phyloP scores from a whole-genome alignment of 2,888 invertebrate genomes.

The Odontocerum albicorne region DNA sequence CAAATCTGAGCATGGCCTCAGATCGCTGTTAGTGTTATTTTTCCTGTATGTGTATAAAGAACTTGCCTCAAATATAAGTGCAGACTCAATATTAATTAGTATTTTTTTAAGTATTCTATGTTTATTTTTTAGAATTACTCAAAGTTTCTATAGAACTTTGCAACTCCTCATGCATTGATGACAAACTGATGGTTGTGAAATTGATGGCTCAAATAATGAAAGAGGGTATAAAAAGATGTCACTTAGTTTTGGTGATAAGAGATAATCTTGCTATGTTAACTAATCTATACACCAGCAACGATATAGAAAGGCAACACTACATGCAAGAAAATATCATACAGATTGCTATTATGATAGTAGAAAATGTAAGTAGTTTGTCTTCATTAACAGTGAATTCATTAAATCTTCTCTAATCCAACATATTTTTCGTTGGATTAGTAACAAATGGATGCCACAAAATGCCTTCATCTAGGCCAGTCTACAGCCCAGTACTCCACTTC shows the following conservation, averaged over 20 bases:
- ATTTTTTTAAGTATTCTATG: conserved; percentile 2
- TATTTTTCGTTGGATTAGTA: too few relatives aligned
- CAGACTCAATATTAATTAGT: background rate
- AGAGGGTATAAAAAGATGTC: conserved; percentile 49
- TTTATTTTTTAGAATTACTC: conserved; percentile 46
- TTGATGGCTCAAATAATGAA: conserved; percentile 50
- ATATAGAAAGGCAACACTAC: conserved; percentile 45
- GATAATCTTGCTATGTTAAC: conserved; percentile 45
- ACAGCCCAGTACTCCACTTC: too few relatives aligned
- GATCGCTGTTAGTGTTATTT: too few relatives aligned
- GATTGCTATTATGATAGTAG: conserved; percentile 45
- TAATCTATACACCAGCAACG: conserved; percentile 43
- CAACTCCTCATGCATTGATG: conserved; percentile 43
- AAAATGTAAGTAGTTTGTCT: conserved; percentile 49
- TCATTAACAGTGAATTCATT: too few relatives aligned
- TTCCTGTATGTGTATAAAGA: too few relatives aligned
- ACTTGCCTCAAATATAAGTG: background rate
- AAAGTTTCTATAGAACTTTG: conserved; percentile 45
- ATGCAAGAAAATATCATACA: conserved; percentile 49
- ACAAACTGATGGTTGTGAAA: conserved; percentile 50
- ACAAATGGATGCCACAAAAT: too few relatives aligned
- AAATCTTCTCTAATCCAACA: too few relatives aligned
- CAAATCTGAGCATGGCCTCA: too few relatives aligned
- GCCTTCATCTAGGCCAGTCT: too few relatives aligned
- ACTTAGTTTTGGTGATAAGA: conserved; percentile 47